Percentiles rank a stretch among this genome's conserved stretches.
Conservation (phyloP, 2,797 vertebrate species). For the Steatocranus sp. region DNA sequence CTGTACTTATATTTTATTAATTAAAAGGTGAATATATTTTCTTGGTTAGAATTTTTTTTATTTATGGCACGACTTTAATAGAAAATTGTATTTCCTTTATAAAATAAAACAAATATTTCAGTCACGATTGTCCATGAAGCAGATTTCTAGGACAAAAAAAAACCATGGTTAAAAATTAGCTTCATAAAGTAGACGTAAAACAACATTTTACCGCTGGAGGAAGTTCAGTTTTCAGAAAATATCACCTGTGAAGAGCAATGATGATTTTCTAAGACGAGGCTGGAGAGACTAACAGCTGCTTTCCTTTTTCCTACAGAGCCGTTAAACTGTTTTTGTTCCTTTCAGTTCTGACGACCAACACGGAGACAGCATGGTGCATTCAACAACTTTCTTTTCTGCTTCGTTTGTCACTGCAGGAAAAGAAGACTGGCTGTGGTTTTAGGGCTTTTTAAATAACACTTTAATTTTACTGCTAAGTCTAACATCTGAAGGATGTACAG, state of each 20-base stretch:
- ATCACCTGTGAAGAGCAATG: neutral
- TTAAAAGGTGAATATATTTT: neutral
- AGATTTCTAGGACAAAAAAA: neutral
- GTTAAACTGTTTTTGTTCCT: neutral
- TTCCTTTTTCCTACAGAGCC: neutral
- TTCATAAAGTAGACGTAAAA: neutral
- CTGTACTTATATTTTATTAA: neutral
- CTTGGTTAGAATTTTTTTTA: neutral
- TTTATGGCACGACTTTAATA: neutral
- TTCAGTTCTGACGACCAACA: neutral
- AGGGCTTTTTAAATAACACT: neutral
- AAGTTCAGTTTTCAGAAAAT: neutral
- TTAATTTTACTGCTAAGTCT: neutral
- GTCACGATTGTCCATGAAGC: neutral
- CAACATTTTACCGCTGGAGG: neutral
- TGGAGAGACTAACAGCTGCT: neutral
- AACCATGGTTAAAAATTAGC: neutral
- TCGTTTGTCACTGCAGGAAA: neutral
- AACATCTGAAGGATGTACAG: neutral
- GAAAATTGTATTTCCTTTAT: neutral
- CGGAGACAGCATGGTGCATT: accelerated
- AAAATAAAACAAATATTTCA: neutral
- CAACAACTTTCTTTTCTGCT: neutral
- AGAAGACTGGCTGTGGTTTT: neutral
- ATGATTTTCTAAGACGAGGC: accelerated